Percentiles rank a stretch among this genome's conserved stretches.
phyloP scores from a whole-genome alignment of 2,113 vertebrate genomes.

The Ammospiza caudacuta region DNA sequence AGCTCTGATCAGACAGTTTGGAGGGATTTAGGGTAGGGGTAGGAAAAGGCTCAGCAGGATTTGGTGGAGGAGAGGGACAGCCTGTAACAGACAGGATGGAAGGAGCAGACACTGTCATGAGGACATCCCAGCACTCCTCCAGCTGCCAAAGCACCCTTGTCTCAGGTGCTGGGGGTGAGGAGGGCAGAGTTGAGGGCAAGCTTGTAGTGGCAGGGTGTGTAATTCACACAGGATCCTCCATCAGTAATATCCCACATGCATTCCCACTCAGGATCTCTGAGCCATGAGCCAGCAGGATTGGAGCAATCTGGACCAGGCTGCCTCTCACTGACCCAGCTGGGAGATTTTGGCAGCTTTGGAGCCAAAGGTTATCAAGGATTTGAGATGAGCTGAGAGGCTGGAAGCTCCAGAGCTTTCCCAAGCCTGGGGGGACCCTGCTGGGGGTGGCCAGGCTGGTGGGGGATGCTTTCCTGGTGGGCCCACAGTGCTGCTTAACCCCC shows the following conservation, averaged over 20 bases:
- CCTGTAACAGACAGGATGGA: neutral
- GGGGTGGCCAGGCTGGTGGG: neutral
- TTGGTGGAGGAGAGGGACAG: neutral
- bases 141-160: neutral
- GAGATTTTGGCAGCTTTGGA: neutral
- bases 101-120: neutral
- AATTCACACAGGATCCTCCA: neutral
- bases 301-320: neutral
- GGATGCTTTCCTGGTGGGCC: fast-evolving
- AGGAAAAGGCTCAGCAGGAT: neutral
- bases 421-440: neutral
- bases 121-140: neutral
- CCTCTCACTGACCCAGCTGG: neutral
- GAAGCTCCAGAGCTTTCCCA: neutral
- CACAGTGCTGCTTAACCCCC: neutral
- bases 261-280: neutral
- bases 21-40: neutral
- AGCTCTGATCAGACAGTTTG: neutral
- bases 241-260: neutral
- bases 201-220: neutral
- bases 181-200: neutral
- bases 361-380: neutral
- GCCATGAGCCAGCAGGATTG: fast-evolving
- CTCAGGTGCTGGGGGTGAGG: neutral
- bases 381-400: neutral